Evolutionary conservation across 2,888 invertebrate genomes (phyloP).

Genomic region (Tolmerus cingulatus): DNA sequence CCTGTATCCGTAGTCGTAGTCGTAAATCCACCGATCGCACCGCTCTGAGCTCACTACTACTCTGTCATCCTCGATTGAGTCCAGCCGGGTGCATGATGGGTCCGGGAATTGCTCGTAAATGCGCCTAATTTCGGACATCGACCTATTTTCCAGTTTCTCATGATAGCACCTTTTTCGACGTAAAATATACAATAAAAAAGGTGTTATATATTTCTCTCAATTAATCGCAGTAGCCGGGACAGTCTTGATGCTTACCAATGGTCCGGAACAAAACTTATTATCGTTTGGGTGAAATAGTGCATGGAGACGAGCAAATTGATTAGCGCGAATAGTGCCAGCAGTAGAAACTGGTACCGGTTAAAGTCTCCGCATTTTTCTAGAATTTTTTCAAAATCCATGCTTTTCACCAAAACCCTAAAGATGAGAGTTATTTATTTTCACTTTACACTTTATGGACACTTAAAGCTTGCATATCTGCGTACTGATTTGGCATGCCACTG

Average conservation of each 20-base stretch:
- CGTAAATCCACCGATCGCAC: conserved; percentile 68
- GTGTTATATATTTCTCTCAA: background rate
- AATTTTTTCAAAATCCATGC: conserved; percentile 67
- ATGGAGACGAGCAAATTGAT: conserved; percentile 68
- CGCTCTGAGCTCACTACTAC: conserved; percentile 57
- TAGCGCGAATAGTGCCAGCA: conserved; percentile 67
- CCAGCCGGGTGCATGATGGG: conserved; percentile 60
- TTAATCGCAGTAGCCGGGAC: background rate
- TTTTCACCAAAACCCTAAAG: background rate
- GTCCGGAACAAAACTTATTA: conserved; percentile 67
- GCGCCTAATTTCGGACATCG: conserved; percentile 60
- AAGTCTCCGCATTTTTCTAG: conserved; percentile 67
- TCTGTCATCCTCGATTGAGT: conserved; percentile 56
- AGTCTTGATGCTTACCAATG: conserved; percentile 57
- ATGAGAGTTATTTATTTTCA: background rate
- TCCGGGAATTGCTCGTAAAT: conserved; percentile 58
- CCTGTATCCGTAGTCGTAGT: conserved; percentile 66
- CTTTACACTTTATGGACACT: background rate
- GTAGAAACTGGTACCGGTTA: conserved; percentile 65
- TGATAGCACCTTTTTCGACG: conserved; percentile 58
- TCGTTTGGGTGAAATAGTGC: conserved; percentile 70
- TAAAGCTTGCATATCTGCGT: conserved; percentile 2
- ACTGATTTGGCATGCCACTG: background rate
- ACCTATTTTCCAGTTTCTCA: conserved; percentile 59
- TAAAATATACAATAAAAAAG: background rate